Evolutionary conservation across 2,888 invertebrate species (phyloP), one percentile per base, ranked within the genome.

Genomic region (Anarsia innoxiella): DNA sequence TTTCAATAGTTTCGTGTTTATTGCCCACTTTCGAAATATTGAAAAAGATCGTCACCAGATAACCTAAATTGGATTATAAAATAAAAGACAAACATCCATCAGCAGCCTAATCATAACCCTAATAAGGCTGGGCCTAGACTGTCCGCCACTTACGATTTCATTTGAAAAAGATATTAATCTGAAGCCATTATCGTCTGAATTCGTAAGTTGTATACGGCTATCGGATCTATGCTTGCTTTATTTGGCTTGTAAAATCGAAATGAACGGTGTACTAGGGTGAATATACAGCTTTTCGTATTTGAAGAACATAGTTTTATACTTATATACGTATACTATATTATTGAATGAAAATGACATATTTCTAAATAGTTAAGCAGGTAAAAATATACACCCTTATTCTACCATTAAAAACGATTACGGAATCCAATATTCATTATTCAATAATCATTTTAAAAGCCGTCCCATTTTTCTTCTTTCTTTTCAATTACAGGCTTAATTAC

Each of bases 151-250:
- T 77, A 67, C 76, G 66, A 71, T 82, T 80, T 80, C 78, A 65
- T 76, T 78, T 52, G 54, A 63, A 64, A 72, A 65, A 62, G 80
- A 82, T 80, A 62, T 56, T 65, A 69, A 80, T 80, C 79, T 69
- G 40, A 54, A 56, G 46, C 72, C 64, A 76, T 76, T 79, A 77
- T 76, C 76, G 71, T 73, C 65, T 60, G 62, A 67, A 62, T 64
- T 65, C 48, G 52, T 59, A 59, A 75, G 26, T 33, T 14, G 51
- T 52, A 68, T 57, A 77, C 58, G 80, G 82, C 78, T 80, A 80
- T 80, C 79, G 54, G 60, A 66, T 66, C 66, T 58, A 43, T 48
- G 53, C 50, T 48, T 47, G 53, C 65, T 71, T 55, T 70, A 73
- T 77, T 74, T 72, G 68, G 69, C 40, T 53, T 44, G 66, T 62